A percentile compares a stretch with the other conserved stretches of the same genome.
Conservation (phyloP, 1,140 invertebrate species). For the Diprion similis region DNA sequence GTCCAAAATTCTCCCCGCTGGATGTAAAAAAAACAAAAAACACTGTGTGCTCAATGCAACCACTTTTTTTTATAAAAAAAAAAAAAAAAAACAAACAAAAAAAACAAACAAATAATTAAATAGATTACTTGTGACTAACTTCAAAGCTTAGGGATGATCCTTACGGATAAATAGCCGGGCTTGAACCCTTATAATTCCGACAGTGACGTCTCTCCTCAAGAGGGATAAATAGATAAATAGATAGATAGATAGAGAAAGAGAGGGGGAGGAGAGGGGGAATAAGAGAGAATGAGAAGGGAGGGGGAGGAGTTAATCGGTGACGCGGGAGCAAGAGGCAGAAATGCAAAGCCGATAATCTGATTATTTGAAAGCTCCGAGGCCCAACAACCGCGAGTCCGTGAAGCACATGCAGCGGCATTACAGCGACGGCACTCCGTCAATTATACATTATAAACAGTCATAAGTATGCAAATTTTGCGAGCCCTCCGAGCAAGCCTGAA, state of each 20-base stretch:
- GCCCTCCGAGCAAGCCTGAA: slow-evolving; percentile 13
- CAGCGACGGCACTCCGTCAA: slow-evolving; percentile 39
- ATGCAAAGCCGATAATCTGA: slow-evolving; percentile 48
- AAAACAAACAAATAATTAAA: too few species aligned
- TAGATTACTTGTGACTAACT: too few species aligned
- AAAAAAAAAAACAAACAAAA: too few species aligned
- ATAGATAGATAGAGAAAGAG: slow-evolving; percentile 8
- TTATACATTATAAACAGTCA: slow-evolving; percentile 49
- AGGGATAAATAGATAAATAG: slow-evolving; percentile 4
- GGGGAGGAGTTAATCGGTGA: not conserved
- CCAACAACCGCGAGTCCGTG: slow-evolving; percentile 10
- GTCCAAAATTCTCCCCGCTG: too few species aligned
- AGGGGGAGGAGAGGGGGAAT: not conserved
- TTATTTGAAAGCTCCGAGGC: slow-evolving; percentile 27
- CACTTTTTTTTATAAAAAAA: too few species aligned
- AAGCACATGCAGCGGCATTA: not conserved
- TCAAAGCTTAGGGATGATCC: too few species aligned
- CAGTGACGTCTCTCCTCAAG: slow-evolving; percentile 26
- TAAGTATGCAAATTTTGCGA: slow-evolving; percentile 41
- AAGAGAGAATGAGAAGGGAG: not conserved
- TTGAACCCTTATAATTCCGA: not conserved
- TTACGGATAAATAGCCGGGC: too few species aligned
- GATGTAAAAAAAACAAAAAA: too few species aligned
- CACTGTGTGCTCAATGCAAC: too few species aligned
- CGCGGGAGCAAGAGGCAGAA: slow-evolving; percentile 20